Evolutionary conservation across 2,113 vertebrate species (phyloP), one percentile per base, ranked within the genome.

Genomic region (Emydura subglobosa): DNA sequence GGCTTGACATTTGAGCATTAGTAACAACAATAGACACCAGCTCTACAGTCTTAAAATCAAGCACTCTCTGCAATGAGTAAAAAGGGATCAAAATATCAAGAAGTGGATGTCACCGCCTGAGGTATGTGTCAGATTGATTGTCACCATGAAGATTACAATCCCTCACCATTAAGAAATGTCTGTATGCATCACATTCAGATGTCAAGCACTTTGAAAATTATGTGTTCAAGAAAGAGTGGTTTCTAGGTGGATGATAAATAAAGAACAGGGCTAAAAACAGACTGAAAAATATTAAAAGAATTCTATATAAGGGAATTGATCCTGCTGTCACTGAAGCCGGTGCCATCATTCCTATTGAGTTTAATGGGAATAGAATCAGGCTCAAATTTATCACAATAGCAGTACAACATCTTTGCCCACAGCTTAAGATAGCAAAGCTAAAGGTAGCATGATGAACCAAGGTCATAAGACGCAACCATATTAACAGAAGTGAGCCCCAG

Each of bases 131-230:
- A 97, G 86, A 97, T 97, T 97, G 96, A 97, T 82, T 92, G 85
- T 91, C 51, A 91, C 17, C 6, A 2, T 91, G 86, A 97, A 96
- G 91, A 97, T 97, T 92, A 96, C 98, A 98, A 97, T 93, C 91
- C 93, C 54, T 54, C 79, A 80, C 79, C 76, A 87, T 68, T 96
- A 96, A 85, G 85, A 88, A 96, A 6, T 87, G 39, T 59, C 85
- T 53, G 21, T 81, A 89, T 83, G 54, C 31, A 89, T 55, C 11
- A 17, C 47, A 97, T 94, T 96, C 90, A 94, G 82, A 96, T 87
- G 90, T 95, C 94, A 96, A 87, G 57, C 95, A 93, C 79, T 74
- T 85, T 93, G 84, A 97, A 97, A 97, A 93, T 95, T 91, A 97
- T 81, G 85, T 57, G 86, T 93, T 89, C 78, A 89, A 83, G 61